Evolutionary conservation across 2,888 invertebrate genomes (phyloP).

Genomic region (Ophion costatus): DNA sequence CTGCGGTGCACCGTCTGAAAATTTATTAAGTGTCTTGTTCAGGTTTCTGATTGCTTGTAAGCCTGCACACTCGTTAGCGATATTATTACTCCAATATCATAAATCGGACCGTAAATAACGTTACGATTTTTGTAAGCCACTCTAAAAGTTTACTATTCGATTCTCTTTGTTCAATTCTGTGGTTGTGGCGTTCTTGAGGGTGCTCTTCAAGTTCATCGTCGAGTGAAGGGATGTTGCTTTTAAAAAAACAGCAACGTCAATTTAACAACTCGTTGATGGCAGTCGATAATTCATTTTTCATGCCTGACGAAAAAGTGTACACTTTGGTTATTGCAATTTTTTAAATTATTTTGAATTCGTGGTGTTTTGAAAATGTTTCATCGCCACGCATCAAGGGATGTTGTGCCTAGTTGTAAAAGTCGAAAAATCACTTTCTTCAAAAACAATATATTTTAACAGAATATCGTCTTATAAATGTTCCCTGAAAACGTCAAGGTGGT

Average conservation of each 20-base stretch:
- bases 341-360: background rate
- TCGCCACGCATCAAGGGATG: too few species aligned
- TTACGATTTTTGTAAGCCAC: background rate
- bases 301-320: background rate
- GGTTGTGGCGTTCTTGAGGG: background rate
- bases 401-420: too few species aligned
- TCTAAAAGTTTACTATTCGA: background rate
- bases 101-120: conserved; percentile 1
- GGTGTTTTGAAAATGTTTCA: background rate
- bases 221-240: background rate
- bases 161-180: background rate
- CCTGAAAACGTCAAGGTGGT: too few species aligned
- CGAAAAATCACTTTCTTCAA: too few species aligned
- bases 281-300: background rate
- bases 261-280: too few species aligned
- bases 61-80: conserved; percentile 7
- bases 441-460: too few species aligned
- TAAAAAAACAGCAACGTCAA: too few species aligned
- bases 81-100: background rate
- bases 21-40: conserved; percentile 17
- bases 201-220: background rate
- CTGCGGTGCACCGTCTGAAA: conserved; percentile 9
- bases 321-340: background rate
- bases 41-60: conserved; percentile 8
- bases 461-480: too few species aligned